Conservation (phyloP, 2,113 vertebrate genomes). For the Pituophis catenifer region DNA sequence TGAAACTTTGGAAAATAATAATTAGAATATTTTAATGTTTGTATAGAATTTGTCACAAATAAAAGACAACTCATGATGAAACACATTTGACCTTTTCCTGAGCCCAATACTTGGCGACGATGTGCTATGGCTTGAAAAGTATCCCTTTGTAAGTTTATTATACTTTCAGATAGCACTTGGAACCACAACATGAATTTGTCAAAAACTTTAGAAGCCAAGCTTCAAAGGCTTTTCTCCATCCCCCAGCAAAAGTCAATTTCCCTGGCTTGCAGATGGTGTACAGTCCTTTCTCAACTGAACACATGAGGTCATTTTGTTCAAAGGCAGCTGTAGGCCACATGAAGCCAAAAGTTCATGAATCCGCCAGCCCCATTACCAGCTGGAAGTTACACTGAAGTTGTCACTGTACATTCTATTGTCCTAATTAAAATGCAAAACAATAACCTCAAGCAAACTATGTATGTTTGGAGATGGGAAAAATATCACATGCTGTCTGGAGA, state of each 20-base stretch:
- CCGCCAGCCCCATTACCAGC: neutral
- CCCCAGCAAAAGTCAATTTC: neutral
- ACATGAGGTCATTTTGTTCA: conserved; percentile 23
- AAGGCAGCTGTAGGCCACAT: conserved; percentile 32
- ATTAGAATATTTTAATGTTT: neutral
- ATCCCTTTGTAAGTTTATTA: neutral
- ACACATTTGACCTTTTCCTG: neutral
- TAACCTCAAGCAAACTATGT: neutral
- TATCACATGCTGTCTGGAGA: neutral
- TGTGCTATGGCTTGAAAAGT: neutral
- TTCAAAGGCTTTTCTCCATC: neutral
- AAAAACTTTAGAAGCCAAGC: neutral
- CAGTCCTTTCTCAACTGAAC: neutral
- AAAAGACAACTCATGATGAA: neutral
- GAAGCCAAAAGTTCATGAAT: conserved; percentile 35
- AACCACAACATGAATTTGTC: neutral
- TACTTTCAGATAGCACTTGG: neutral
- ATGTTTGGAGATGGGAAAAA: neutral
- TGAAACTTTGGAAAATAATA: neutral
- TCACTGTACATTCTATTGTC: neutral
- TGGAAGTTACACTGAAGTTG: neutral
- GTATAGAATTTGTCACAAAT: neutral
- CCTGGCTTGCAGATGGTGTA: neutral
- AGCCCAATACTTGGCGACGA: neutral
- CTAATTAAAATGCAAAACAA: conserved; percentile 11